These are phyloP conservation scores for Recurvirostra avosetta DNA, from an alignment of 2,113 vertebrate species.

Conservation along the genomic window DNA sequence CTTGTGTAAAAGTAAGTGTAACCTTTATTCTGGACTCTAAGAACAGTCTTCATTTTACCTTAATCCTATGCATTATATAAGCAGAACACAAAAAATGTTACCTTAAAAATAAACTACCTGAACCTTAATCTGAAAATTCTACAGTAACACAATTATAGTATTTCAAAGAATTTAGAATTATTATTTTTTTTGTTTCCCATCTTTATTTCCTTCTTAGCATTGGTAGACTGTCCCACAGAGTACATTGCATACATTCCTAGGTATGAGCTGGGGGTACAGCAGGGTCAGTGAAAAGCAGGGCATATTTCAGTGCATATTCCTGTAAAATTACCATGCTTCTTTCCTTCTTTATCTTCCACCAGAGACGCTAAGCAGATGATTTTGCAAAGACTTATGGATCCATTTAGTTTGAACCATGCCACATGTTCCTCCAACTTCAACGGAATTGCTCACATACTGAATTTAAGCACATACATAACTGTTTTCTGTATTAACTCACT, in stretches of 20 bases:
- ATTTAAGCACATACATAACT: background rate
- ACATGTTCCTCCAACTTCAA: conserved; percentile 24
- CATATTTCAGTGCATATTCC: conserved; percentile 15
- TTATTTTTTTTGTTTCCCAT: background rate
- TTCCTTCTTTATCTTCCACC: conserved; percentile 33
- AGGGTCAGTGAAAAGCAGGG: background rate
- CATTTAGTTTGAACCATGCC: conserved; percentile 47
- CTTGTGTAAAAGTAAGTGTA: background rate
- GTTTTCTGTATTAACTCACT: background rate
- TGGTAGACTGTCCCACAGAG: background rate
- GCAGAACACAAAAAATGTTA: background rate
- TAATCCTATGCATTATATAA: background rate
- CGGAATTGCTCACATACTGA: conserved; percentile 3
- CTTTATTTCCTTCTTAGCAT: background rate
- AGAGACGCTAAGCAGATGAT: conserved; percentile 22
- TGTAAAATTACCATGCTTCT: conserved; percentile 9
- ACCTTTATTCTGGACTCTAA: background rate
- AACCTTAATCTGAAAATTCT: conserved; percentile 26
- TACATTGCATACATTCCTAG: background rate
- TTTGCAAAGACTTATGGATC: conserved; percentile 50
- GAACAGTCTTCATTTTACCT: background rate
- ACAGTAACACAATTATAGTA: background rate
- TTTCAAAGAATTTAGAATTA: background rate
- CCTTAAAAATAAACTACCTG: background rate
- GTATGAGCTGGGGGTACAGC: background rate